Evolutionary conservation across 2,888 invertebrate species (phyloP), one percentile per base, ranked within the genome.

Genomic region (Rhamphomyia laevipes): DNA sequence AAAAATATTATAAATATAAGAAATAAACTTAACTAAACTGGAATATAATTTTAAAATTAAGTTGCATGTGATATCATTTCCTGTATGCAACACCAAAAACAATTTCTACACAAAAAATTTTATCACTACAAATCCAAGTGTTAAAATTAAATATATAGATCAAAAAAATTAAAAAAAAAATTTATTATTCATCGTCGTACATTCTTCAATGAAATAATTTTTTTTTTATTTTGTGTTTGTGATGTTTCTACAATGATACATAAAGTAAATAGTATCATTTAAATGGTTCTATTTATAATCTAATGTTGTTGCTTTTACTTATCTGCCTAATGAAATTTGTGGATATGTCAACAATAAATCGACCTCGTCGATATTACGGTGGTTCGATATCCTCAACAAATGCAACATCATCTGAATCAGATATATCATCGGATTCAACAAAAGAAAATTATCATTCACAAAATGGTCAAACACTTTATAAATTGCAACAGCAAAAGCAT

Each of bases 291-390:
- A 54, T 55, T 56, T 53, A 58, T 61, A 59, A 61, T 61, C 67
- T 66, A 61, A 70, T 70, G 70, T 68, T 71, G 61, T 64, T 70
- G 61, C 61, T 68, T 61, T 58, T 70, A 53, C 62, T 70, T 38
- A 67, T 67, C 51, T 67, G 65, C 60, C 62, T 70, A 55, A 68
- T 70, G 66, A 64, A 69, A 66, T 63, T 66, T 62, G 65, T 67
- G 58, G 64, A 70, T 62, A 66, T 69, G 63, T 64, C 68, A 61
- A 65, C 66, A 55, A 54, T 63, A 58, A 67, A 65, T 51, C 60
- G 60, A 53, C 57, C 58, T 57, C 58, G 57, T 27, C 9, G 21
- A 42, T 21, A 42, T 42, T 15, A 15, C 21, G 27, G 23, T 17
- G 38, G 17, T 43, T 37, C 42, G n/a, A 17, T n/a, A 30, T 18